Percentiles rank a stretch among this genome's conserved stretches.
Conservation (phyloP, 2,113 vertebrate genomes). For the Epinephelus moara region DNA sequence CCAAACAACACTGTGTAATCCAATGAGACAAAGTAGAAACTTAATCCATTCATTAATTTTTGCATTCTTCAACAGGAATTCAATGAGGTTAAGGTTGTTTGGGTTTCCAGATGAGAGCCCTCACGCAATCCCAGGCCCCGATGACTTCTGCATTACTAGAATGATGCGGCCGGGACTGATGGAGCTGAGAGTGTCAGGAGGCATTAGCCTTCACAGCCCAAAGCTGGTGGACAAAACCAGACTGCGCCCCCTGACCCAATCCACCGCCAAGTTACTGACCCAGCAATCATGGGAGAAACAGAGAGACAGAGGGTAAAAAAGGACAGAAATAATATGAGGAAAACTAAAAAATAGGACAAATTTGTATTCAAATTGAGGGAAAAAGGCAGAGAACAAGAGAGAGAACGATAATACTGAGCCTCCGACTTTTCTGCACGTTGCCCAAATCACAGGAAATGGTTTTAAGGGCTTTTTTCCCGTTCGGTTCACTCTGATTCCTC, state of each 20-base stretch:
- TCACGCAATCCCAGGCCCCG: conserved; percentile 75
- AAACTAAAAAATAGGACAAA: conserved; percentile 22
- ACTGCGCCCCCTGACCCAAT: conserved; percentile 70
- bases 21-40: conserved; percentile 51
- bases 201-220: conserved; percentile 76
- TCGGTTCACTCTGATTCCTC: conserved; percentile 79
- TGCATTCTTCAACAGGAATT: conserved; percentile 70
- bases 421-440: conserved; percentile 58
- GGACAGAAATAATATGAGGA: neutral
- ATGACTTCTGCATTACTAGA: conserved; percentile 80
- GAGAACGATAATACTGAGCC: conserved; percentile 15
- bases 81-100: conserved; percentile 69
- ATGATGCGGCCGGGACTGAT: conserved; percentile 77
- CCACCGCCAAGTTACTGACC: conserved; percentile 74
- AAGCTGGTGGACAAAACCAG: conserved; percentile 74
- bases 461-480: conserved; percentile 72
- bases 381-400: neutral
- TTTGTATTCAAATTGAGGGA: neutral
- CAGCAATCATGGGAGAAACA: conserved; percentile 70
- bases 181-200: conserved; percentile 79
- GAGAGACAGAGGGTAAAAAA: neutral
- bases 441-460: conserved; percentile 79
- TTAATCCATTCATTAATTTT: conserved; percentile 71
- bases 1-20: conserved; percentile 40
- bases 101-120: conserved; percentile 81